Evolutionary conservation across 1,140 invertebrate genomes (phyloP), one percentile per base, ranked within the genome.

Genomic region (Drosophila ananassae): DNA sequence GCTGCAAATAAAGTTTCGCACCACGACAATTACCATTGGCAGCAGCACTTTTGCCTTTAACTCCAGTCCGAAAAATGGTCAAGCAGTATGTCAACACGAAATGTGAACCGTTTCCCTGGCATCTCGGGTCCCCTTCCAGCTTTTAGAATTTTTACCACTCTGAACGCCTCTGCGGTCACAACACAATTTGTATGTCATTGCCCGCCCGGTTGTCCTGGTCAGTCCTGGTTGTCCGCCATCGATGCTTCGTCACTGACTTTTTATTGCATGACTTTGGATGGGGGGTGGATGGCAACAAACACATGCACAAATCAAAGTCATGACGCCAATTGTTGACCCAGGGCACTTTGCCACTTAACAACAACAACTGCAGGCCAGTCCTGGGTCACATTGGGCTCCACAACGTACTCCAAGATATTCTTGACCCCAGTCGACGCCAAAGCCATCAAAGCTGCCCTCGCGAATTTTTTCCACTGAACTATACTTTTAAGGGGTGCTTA

Each of bases 261-360:
- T 85, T 79, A 84, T 84, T 80, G 81, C 67, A 80, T 80, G 79
- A 69, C 61, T 79, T 47, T 56, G 37, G 25, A 44, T 24, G 52
- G 37, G 2, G 30, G 53, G 34, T 1, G 28, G 50, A 39, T 39
- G 39, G 30, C 54, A 75, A 71, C 68, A 68, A 76, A 55, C 74
- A 78, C 82, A 87, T 78, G 83, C 47, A 71, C 61, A 85, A 85
- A 85, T 85, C 78, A 87, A 78, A 78, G 78, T 72, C 82, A 85
- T 59, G 74, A 82, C 37, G 56, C 66, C 66, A 78, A 82, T 75
- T 73, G 69, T 74, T 82, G 74, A 85, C 82, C 82, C 80, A 75
- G 53, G 64, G 39, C 66, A 87, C 74, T 76, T 73, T 48, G 58
- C 73, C 83, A 69, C 73, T 80, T 62, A 46, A 7, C 17, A 44